Conservation (phyloP, 1,140 invertebrate genomes). For the Eriocheir sinensis region DNA sequence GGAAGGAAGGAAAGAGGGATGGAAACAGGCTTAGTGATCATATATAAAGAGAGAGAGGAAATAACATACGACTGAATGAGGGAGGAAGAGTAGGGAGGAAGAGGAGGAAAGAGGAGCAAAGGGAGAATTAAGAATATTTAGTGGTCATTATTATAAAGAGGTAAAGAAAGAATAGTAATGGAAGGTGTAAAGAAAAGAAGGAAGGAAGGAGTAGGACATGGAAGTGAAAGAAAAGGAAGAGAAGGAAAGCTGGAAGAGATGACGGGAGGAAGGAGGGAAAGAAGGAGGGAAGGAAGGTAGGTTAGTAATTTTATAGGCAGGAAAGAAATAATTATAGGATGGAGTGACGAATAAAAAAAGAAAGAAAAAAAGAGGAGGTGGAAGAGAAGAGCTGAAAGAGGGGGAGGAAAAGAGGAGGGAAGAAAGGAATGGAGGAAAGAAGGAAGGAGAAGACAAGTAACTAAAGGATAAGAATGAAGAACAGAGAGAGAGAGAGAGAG, state of each 20-base stretch:
- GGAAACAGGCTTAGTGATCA: no score
- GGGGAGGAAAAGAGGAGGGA: no score
- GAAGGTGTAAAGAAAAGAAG: neutral
- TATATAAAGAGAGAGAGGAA: no score
- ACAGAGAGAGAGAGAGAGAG: conserved; percentile 40
- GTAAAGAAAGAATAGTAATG: neutral
- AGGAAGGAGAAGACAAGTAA: neutral
- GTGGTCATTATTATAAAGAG: no score
- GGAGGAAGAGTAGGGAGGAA: neutral
- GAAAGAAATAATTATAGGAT: neutral
- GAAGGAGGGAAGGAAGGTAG: neutral
- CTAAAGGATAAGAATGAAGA: neutral
- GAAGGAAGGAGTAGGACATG: neutral
- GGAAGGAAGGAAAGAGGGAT: no score
- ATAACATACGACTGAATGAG: no score
- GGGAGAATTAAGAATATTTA: no score
- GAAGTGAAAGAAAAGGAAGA: neutral
- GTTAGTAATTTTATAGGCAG: neutral
- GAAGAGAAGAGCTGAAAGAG: neutral
- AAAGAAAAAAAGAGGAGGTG: neutral
- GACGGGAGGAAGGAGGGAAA: neutral
- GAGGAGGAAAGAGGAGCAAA: no score
- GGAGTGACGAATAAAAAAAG: neutral
- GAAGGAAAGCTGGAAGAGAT: neutral
- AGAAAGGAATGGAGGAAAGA: conserved; percentile 3